Percentiles rank a stretch among this genome's conserved stretches.
Evolutionary conservation across 1,140 invertebrate genomes (phyloP).

Genomic region (Bombyx mori): DNA sequence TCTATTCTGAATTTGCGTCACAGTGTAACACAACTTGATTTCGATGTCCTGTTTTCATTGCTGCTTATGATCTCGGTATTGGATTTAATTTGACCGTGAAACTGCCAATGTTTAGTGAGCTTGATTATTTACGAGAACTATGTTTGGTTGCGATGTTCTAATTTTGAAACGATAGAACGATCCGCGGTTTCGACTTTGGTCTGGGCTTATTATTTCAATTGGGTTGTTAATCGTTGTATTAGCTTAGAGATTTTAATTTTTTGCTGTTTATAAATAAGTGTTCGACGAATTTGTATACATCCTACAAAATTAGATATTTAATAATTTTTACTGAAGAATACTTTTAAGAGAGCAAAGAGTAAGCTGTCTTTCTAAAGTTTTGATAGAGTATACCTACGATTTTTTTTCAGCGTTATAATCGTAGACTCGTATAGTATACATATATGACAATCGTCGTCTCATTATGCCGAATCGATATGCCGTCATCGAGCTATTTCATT

Average conservation of each 20-base stretch:
- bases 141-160: background rate
- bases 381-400: no score
- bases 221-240: background rate
- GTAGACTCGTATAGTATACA: no score
- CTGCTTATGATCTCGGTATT: background rate
- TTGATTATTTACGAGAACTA: background rate
- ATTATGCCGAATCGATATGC: no score
- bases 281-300: background rate
- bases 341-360: background rate
- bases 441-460: no score
- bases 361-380: no score
- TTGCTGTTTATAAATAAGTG: no score
- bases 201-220: slow-evolving; percentile 8
- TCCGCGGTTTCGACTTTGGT: slow-evolving; percentile 13
- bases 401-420: no score
- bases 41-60: slow-evolving; percentile 15
- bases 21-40: background rate
- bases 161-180: slow-evolving; percentile 27
- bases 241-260: no score
- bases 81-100: background rate
- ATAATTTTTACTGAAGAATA: background rate
- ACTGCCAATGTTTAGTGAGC: slow-evolving; percentile 1
- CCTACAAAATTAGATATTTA: no score
- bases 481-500: no score
- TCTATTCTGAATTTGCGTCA: slow-evolving; percentile 25